These are phyloP conservation scores for Anoplius nigerrimus DNA, from an alignment of 2,888 invertebrate genomes.

Conservation along the genomic window DNA sequence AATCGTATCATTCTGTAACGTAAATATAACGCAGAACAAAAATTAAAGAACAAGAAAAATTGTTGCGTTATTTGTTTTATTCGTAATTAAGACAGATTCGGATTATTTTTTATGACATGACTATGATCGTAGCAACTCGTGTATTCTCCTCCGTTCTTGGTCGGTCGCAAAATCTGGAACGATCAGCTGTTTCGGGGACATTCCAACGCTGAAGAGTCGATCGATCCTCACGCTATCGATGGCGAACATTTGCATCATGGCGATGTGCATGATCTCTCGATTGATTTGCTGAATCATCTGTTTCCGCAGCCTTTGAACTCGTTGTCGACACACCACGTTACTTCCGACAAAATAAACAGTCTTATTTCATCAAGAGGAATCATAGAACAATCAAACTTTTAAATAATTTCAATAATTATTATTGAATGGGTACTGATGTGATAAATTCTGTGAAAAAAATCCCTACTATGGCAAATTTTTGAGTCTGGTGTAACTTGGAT, in stretches of 20 bases:
- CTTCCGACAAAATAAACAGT: constrained; percentile 72
- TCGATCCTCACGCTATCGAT: constrained; percentile 81
- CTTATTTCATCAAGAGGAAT: background rate
- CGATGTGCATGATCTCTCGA: constrained; percentile 79
- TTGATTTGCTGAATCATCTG: constrained; percentile 76
- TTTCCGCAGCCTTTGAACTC: constrained; percentile 78
- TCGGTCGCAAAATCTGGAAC: constrained; percentile 62
- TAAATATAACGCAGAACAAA: no score
- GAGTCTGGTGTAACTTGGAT: constrained; percentile 80
- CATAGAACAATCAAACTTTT: background rate
- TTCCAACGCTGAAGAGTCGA: constrained; percentile 78
- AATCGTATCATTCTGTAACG: no score
- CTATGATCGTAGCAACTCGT: constrained; percentile 43
- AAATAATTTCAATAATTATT: background rate
- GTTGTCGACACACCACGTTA: constrained; percentile 80
- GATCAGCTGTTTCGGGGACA: constrained; percentile 55
- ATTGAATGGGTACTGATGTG: background rate
- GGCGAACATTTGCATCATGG: constrained; percentile 80
- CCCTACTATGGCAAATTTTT: constrained; percentile 78
- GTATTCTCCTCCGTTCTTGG: constrained; percentile 56
- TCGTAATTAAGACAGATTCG: background rate
- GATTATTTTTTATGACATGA: no score
- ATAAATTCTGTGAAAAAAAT: no score
- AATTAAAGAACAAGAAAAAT: background rate
- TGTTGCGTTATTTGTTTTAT: constrained; percentile 5